A percentile compares a stretch with the other conserved stretches of the same genome.
Evolutionary conservation across 2,797 vertebrate species (phyloP).

Genomic region (Choloepus didactylus): DNA sequence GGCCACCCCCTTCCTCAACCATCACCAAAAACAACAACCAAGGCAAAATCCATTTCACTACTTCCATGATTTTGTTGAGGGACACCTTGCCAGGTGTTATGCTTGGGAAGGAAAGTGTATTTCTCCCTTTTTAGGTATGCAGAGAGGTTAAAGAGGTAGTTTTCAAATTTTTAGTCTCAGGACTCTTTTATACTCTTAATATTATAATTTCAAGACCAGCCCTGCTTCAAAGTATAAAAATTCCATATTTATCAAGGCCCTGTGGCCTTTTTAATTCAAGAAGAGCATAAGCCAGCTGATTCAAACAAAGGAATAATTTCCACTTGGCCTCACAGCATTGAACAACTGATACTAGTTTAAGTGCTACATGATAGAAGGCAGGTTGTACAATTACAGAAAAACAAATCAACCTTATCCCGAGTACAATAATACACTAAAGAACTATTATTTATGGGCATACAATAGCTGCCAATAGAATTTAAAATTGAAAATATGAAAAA

Average conservation of each 20-base stretch:
- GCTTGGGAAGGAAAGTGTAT: not conserved
- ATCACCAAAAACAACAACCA: not conserved
- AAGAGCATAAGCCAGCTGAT: not conserved
- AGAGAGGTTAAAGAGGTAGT: not conserved
- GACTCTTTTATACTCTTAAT: not conserved
- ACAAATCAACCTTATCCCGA: not conserved
- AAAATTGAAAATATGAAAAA: not conserved
- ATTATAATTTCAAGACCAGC: not conserved
- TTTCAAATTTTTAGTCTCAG: not conserved
- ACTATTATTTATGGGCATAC: not conserved
- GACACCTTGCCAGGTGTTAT: not conserved
- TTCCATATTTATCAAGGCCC: not conserved
- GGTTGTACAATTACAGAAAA: not conserved
- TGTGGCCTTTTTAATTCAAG: not conserved
- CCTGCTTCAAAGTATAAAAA: not conserved
- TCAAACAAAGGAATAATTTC: slow-evolving; percentile 8
- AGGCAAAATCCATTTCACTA: not conserved
- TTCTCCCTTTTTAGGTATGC: not conserved
- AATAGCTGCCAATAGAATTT: not conserved
- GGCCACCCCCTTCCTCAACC: not conserved
- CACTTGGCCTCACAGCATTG: not conserved
- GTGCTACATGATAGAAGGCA: not conserved
- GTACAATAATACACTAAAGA: not conserved
- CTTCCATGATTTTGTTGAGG: not conserved
- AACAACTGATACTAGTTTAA: not conserved